These are phyloP conservation scores for Spatulosminthurus flaviceps DNA, from an alignment of 2,888 invertebrate species.

Conservation along the genomic window DNA sequence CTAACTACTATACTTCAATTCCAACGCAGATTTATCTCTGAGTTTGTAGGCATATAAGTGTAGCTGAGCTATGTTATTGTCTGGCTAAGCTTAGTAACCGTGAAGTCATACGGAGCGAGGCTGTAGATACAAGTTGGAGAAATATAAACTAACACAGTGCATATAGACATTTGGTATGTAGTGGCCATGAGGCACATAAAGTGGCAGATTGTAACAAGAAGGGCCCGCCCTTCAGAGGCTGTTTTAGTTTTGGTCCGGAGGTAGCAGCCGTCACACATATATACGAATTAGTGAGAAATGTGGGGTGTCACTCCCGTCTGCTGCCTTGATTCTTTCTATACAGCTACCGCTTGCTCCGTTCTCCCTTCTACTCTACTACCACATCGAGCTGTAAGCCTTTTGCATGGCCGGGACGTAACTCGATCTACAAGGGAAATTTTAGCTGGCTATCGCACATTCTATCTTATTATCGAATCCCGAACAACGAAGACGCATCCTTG, in stretches of 20 bases:
- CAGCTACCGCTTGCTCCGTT: background rate
- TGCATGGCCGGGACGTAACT: slow-evolving; percentile 4
- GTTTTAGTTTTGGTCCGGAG: slow-evolving; percentile 15
- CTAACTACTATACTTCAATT: too few relatives aligned
- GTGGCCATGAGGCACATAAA: background rate
- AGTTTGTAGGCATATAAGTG: too few relatives aligned
- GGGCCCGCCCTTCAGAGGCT: background rate
- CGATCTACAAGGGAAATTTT: background rate
- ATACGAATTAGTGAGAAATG: slow-evolving; percentile 47
- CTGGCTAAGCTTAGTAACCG: too few relatives aligned
- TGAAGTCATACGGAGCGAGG: too few relatives aligned
- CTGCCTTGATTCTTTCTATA: slow-evolving; percentile 26
- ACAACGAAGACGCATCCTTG: background rate
- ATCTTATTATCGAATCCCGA: slow-evolving; percentile 26
- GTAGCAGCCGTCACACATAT: slow-evolving; percentile 35
- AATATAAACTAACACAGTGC: too few relatives aligned
- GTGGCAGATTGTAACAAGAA: slow-evolving; percentile 7
- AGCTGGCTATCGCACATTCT: slow-evolving; percentile 14
- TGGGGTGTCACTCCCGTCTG: slow-evolving; percentile 34
- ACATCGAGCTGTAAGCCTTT: background rate
- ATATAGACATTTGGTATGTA: background rate
- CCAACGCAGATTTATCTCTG: too few relatives aligned
- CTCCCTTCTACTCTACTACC: background rate
- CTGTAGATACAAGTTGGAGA: too few relatives aligned
- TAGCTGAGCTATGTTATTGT: too few relatives aligned